These are phyloP conservation scores for Pempheris klunzingeri DNA, from an alignment of 2,797 vertebrate species.

Conservation along the genomic window DNA sequence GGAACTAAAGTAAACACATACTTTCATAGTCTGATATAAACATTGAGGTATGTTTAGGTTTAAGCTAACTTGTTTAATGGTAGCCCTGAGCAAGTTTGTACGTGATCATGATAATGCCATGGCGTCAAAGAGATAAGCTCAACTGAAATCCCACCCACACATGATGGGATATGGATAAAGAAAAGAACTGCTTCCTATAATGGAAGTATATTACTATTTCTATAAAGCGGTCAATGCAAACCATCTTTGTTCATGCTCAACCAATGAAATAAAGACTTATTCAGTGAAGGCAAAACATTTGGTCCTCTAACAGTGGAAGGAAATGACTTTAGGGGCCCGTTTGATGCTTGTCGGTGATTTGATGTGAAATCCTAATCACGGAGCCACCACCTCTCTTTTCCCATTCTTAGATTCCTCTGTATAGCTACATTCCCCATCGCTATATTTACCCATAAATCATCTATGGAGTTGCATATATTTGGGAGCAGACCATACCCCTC, in stretches of 20 bases:
- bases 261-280: background rate
- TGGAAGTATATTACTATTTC: background rate
- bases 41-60: background rate
- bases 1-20: no score
- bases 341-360: conserved; percentile 2
- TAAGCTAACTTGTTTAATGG: background rate
- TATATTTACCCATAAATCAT: background rate
- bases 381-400: background rate
- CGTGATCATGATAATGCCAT: background rate
- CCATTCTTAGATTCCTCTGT: background rate
- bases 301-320: background rate
- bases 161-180: background rate
- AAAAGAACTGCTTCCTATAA: background rate
- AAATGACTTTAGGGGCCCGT: conserved; percentile 7
- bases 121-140: background rate
- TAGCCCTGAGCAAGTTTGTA: background rate
- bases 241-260: background rate
- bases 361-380: background rate
- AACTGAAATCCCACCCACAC: background rate
- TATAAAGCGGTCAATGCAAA: background rate
- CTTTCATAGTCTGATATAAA: no score
- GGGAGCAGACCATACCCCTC: background rate
- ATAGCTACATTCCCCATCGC: background rate
- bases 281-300: background rate
- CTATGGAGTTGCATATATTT: background rate